These are phyloP conservation scores for Cassiopea xamachana DNA, from an alignment of 30 jellyfish, hydroid and myxozoan genomes.

Conservation along the genomic window DNA sequence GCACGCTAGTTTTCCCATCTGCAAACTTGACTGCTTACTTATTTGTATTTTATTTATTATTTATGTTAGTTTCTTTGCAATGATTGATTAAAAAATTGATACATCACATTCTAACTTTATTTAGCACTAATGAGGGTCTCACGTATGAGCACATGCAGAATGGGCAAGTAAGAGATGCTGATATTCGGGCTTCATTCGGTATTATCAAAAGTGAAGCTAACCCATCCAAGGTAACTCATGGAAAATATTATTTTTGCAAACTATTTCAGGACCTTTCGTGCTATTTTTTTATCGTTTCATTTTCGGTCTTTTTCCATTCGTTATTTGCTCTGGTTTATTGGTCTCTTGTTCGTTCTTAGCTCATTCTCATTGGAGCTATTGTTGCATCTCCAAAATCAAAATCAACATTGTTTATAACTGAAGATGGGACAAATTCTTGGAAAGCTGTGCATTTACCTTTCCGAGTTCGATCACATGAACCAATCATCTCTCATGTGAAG, in stretches of 20 bases:
- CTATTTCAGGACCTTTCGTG: no score
- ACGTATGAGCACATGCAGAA: conserved; percentile 48
- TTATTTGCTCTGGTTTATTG: background rate
- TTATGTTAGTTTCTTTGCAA: background rate
- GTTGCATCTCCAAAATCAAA: background rate
- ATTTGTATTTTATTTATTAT: background rate
- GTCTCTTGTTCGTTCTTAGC: conserved; percentile 9
- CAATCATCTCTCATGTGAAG: conserved; percentile 77
- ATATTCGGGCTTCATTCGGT: conserved; percentile 80
- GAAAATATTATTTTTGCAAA: no score
- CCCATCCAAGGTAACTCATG: conserved; percentile 59
- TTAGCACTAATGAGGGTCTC: conserved; percentile 78
- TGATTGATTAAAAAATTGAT: background rate
- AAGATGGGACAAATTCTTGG: conserved; percentile 84
- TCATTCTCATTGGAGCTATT: conserved; percentile 39
- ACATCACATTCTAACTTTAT: background rate
- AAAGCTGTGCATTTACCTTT: conserved; percentile 68
- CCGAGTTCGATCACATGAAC: conserved; percentile 69
- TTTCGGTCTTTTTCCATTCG: no score
- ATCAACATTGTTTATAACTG: conserved; percentile 66
- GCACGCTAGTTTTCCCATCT: background rate
- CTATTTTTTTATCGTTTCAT: no score
- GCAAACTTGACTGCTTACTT: no score
- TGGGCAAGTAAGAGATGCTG: conserved; percentile 63
- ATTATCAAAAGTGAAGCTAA: conserved; percentile 84